Percentiles rank a stretch among this genome's conserved stretches.
phyloP scores from a whole-genome alignment of 53 echinoderm and acorn worm species.

The Paelopatides confundens region DNA sequence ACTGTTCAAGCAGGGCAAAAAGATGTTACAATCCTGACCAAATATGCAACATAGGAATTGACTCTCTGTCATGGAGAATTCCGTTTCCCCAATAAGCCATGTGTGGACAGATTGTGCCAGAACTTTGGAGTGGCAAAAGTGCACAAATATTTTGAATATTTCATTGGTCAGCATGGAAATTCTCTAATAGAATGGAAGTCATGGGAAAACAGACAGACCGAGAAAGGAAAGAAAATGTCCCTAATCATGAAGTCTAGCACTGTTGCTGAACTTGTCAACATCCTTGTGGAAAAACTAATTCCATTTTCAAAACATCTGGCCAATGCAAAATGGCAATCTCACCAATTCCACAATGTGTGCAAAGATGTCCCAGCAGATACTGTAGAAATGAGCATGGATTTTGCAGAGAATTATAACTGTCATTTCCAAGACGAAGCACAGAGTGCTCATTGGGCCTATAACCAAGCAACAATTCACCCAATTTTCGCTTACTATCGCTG shows the following conservation, averaged over 20 bases:
- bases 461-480: slow-evolving; percentile 52
- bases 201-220: not conserved
- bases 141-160: not conserved
- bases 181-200: not conserved
- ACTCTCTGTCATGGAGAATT: not conserved
- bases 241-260: not conserved
- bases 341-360: slow-evolving; percentile 17
- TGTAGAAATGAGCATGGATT: slow-evolving; percentile 30
- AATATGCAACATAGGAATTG: not conserved
- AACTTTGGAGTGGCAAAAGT: not conserved
- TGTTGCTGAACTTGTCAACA: not conserved
- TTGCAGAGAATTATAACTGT: slow-evolving; percentile 56
- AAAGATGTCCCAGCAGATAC: slow-evolving; percentile 25
- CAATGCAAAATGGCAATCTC: slow-evolving; percentile 51
- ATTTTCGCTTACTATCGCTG: slow-evolving; percentile 50
- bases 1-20: not conserved
- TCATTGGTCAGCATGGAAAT: not conserved
- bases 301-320: slow-evolving; percentile 52
- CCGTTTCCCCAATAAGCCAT: not conserved
- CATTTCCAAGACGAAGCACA: slow-evolving; percentile 57
- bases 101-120: not conserved
- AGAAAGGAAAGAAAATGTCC: slow-evolving; percentile 1
- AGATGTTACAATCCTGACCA: not conserved
- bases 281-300: not conserved
- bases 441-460: slow-evolving; percentile 53